Evolutionary conservation across 2,113 vertebrate species (phyloP), one percentile per base, ranked within the genome.

Genomic region (Numenius arquata): DNA sequence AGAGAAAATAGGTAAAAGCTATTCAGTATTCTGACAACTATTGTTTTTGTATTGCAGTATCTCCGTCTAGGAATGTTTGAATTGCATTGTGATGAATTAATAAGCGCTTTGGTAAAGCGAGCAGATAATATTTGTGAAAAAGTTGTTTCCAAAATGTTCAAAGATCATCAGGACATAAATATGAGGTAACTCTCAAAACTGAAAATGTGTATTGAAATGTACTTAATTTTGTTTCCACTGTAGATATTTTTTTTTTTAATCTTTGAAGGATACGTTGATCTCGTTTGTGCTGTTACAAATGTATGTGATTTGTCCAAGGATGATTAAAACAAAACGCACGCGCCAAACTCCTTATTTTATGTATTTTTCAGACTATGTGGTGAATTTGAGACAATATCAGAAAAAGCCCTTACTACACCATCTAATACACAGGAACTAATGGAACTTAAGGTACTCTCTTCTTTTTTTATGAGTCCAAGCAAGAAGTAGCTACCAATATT

Each of bases 21-120:
- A 14, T 55, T 48, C n/a, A 56, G 1, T 52, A 18, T 74, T 92
- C 27, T 80, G 50, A 70, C 40, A 71, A 32, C 12, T 76, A 12
- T 67, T 34, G 15, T 50, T 40, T 50, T 88, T 89, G 75, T 82
- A 9, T 76, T 97, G 62, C 78, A 99, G 99, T 97, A 95, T 41
- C 38, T 98, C 52, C 98, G 74, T 59, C 96, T 99, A 58, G 99
- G 99, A 87, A 98, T 99, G 98, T 99, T 99, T 96, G 98, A 99
- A 92, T 89, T 99, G 41, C 99, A 97, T 71, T 98, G 98, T 91
- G 98, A 98, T 47, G 98, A 98, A 74, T 96, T 99, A 74, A 97
- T 99, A 88, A 93, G 95, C 30, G 90, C 98, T 63, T 96, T 99
- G 81, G 96, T 98, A 56, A 98, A 98, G 88, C 97, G 98, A 73